Evolutionary conservation across 2,113 vertebrate genomes (phyloP), one percentile per base, ranked within the genome.

Genomic region (human (Homo sapiens)): DNA sequence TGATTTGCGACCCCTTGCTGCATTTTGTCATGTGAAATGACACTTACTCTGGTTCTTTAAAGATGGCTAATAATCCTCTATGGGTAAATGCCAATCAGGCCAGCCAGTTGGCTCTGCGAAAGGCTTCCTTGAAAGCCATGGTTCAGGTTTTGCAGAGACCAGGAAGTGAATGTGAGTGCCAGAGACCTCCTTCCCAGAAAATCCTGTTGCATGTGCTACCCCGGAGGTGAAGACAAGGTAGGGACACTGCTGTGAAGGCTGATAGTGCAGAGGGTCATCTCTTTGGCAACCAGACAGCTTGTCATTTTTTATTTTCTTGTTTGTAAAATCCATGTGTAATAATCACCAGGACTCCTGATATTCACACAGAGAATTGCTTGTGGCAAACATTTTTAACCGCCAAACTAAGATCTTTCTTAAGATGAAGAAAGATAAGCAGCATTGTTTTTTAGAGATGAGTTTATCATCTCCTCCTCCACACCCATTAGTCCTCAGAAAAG

Each of bases 21-120:
- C 66, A 55, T 73, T 96, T 88, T 85, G 57, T 72, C 9, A 7
- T 4, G 78, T 52, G 68, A 94, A 94, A 81, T 80, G 90, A 61
- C 35, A 76, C 59, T 94, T 38, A 13, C 10, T 52, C 61, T 95
- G 84, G 80, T 80, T 89, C 38, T 22, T 48, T 43, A 57, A 97
- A 96, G 86, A 94, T 84, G 82, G 82, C 50, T 93, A 57, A 89
- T 91, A 52, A 76, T n/a, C 43, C 64, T 95, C 73, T 93, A n/a
- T 82, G 84, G 70, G 87, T 66, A 95, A 84, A 66, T 94, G 94
- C 95, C 95, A 91, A 5, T 64, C 70, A 79, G 68, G 75, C 55
- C 73, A 96, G 96, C 96, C 94, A 94, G 85, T 88, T 98, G 90
- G 95, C 93, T 90, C 87, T 55, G 14, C 30, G 45, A 68, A 98